Conservation (phyloP, 1,140 invertebrate species). For the Acromyrmex echinatior region DNA sequence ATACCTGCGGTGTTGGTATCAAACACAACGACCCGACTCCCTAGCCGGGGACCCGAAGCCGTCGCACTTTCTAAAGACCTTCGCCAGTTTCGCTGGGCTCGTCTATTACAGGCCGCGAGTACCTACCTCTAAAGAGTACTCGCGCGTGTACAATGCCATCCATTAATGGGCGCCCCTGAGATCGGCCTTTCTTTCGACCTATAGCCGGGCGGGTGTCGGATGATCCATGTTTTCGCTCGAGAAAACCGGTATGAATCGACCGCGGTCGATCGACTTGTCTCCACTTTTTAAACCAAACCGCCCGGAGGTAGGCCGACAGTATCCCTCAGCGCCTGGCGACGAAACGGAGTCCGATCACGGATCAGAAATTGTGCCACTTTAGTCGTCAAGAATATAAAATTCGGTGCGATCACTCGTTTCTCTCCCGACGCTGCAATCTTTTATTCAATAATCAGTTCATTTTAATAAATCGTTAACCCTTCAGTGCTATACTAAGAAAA, state of each 20-base stretch:
- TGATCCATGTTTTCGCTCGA: slow-evolving; percentile 49
- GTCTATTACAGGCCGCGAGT: slow-evolving; percentile 65
- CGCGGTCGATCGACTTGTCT: slow-evolving; percentile 21
- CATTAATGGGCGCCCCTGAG: slow-evolving; percentile 43
- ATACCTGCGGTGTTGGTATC: slow-evolving; percentile 78
- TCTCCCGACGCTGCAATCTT: not conserved
- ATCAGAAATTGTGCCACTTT: not conserved
- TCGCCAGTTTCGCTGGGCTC: slow-evolving; percentile 78
- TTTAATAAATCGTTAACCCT: not conserved
- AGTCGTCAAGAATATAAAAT: not conserved
- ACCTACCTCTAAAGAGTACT: not conserved
- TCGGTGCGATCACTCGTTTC: not conserved
- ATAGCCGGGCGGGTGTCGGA: not conserved
- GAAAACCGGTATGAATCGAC: slow-evolving; percentile 28
- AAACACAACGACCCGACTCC: slow-evolving; percentile 78
- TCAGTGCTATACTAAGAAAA: too few relatives aligned
- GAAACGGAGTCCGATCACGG: not conserved
- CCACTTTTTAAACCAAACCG: slow-evolving; percentile 16
- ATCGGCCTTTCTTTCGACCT: slow-evolving; percentile 45
- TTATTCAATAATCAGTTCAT: not conserved
- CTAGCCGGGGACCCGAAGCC: slow-evolving; percentile 75
- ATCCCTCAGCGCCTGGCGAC: not conserved
- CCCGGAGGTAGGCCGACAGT: slow-evolving; percentile 8
- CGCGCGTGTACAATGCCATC: slow-evolving; percentile 24
- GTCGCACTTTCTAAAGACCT: slow-evolving; percentile 85